Conservation (phyloP, 2,888 invertebrate genomes). For the Pecten maximus region DNA sequence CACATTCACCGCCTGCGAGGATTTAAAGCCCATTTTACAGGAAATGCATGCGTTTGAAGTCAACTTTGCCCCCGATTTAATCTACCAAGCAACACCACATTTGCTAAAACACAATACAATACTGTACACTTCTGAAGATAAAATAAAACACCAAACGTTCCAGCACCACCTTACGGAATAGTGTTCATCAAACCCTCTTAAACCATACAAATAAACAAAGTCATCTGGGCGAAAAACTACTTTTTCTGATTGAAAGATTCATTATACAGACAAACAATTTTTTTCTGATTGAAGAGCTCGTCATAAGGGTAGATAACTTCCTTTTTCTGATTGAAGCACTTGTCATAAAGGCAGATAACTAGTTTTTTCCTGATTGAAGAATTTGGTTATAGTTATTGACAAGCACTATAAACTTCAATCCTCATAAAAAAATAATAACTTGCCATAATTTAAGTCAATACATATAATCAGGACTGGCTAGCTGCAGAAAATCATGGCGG, state of each 20-base stretch:
- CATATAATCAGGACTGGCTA: background rate
- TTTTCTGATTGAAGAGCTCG: background rate
- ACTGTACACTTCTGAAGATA: background rate
- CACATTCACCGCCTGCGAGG: background rate
- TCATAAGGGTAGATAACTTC: background rate
- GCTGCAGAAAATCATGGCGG: background rate
- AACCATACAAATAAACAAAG: constrained; percentile 3
- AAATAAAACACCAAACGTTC: background rate
- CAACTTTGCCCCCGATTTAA: constrained; percentile 28
- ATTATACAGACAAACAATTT: background rate
- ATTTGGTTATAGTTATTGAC: background rate
- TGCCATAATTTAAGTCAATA: background rate
- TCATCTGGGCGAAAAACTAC: background rate
- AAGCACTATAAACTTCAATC: background rate
- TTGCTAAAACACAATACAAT: background rate
- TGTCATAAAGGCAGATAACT: background rate
- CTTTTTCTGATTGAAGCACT: background rate
- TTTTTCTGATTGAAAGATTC: background rate
- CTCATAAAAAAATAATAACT: background rate
- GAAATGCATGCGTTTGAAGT: constrained; percentile 15
- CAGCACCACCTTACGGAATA: background rate
- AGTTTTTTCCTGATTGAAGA: background rate
- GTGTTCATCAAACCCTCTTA: background rate
- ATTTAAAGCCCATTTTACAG: constrained; percentile 2
- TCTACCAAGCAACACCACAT: background rate